Conservation (phyloP, 2,797 vertebrate species). For the Malacoctenus gilli region DNA sequence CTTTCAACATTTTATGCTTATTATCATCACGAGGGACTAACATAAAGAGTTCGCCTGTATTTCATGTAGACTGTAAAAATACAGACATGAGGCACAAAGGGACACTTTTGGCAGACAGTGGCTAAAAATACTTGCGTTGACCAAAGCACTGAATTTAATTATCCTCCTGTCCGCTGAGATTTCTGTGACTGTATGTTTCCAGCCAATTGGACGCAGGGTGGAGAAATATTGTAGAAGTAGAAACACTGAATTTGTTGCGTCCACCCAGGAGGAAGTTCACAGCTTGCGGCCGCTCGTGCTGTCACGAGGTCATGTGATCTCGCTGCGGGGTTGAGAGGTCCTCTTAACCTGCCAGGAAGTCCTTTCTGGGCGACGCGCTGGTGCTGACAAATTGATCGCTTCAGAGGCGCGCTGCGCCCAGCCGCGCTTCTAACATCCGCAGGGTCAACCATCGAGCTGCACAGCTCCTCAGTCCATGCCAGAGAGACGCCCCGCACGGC, state of each 20-base stretch:
- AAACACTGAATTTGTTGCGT: too few species aligned
- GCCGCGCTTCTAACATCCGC: slow-evolving; percentile 46
- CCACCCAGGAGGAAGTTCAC: too few species aligned
- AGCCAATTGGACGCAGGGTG: background rate
- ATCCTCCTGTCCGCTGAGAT: slow-evolving; percentile 1
- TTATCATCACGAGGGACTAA: background rate
- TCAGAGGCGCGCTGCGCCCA: slow-evolving; percentile 22
- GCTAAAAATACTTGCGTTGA: slow-evolving; percentile 15
- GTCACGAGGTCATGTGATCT: slow-evolving; percentile 10
- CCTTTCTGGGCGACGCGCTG: slow-evolving; percentile 10
- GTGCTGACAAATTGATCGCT: slow-evolving; percentile 43
- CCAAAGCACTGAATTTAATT: background rate
- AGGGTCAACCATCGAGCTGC: slow-evolving; percentile 30
- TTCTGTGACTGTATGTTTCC: background rate
- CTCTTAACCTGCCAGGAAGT: slow-evolving; percentile 32
- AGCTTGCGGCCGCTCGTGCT: too few species aligned
- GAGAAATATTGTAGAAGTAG: too few species aligned
- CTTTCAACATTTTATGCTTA: slow-evolving; percentile 20
- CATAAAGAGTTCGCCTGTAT: background rate
- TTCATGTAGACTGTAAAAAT: slow-evolving; percentile 8
- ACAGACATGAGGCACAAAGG: slow-evolving; percentile 6
- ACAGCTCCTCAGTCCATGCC: slow-evolving; percentile 40
- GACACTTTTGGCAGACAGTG: slow-evolving; percentile 8
- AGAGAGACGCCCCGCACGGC: slow-evolving; percentile 23
- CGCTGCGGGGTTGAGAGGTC: slow-evolving; percentile 5